Conservation (phyloP, 2,888 invertebrate genomes). For the Notocelia uddmanniana region DNA sequence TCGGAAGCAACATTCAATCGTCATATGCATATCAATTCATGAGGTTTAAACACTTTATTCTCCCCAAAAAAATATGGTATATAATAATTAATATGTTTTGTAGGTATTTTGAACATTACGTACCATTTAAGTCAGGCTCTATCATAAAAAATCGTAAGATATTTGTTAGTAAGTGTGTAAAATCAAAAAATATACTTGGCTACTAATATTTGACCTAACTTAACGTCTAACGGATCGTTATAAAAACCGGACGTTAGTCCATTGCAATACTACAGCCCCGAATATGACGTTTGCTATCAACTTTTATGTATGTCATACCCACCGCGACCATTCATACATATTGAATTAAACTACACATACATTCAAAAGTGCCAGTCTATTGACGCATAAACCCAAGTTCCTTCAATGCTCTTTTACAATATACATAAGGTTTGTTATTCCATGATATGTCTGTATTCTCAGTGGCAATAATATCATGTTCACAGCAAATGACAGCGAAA, state of each 20-base stretch:
- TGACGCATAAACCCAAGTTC: neutral
- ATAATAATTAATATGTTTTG: too few species aligned
- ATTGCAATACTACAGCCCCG: constrained; percentile 2
- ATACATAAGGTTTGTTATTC: constrained; percentile 1
- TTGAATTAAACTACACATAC: too few species aligned
- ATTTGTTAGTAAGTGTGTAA: neutral
- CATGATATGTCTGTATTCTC: constrained; percentile 16
- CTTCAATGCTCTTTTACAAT: neutral
- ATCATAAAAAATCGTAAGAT: neutral
- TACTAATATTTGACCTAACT: neutral
- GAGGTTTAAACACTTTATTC: neutral
- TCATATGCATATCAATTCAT: too few species aligned
- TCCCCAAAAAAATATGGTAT: neutral
- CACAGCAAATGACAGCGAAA: constrained; percentile 89
- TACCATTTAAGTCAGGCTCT: neutral
- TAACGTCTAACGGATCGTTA: neutral
- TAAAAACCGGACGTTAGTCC: neutral
- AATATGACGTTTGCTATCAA: constrained; percentile 9
- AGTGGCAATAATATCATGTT: constrained; percentile 45
- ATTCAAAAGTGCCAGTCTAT: neutral
- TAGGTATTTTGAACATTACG: too few species aligned
- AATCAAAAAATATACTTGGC: neutral
- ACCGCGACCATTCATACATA: neutral
- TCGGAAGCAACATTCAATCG: too few species aligned
- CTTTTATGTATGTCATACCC: neutral